Percentiles rank a stretch among this genome's conserved stretches.
Conservation (phyloP, 2,797 vertebrate species). For the Pristis pectinata region DNA sequence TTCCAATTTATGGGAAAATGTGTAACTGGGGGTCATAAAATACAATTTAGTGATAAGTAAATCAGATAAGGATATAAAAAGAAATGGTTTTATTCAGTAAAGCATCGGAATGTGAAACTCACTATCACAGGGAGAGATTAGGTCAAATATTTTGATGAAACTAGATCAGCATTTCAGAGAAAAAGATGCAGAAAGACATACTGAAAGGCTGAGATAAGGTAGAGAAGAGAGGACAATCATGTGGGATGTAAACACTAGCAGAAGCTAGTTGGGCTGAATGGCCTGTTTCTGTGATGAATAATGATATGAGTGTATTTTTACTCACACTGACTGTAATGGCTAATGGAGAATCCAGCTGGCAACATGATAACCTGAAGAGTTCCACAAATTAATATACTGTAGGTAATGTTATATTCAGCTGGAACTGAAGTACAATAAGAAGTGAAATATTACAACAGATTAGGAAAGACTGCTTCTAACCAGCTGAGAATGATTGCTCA, state of each 20-base stretch:
- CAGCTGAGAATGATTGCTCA: too few species aligned
- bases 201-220: too few species aligned
- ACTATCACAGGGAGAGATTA: too few species aligned
- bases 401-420: not conserved
- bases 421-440: not conserved
- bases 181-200: too few species aligned
- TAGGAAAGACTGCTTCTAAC: not conserved
- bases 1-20: too few species aligned
- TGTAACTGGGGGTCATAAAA: not conserved
- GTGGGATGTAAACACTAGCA: too few species aligned
- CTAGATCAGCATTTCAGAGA: too few species aligned
- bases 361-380: not conserved
- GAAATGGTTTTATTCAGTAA: too few species aligned
- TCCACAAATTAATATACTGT: not conserved
- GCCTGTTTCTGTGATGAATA: not conserved
- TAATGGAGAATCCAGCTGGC: not conserved
- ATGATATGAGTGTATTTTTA: not conserved
- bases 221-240: too few species aligned
- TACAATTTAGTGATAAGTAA: not conserved
- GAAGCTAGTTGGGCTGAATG: too few species aligned
- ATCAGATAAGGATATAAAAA: not conserved
- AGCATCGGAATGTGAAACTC: too few species aligned
- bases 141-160: too few species aligned
- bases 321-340: not conserved
- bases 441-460: not conserved